Evolutionary conservation across 2,113 vertebrate genomes (phyloP), one percentile per base, ranked within the genome.

Genomic region (Centropristis striata): DNA sequence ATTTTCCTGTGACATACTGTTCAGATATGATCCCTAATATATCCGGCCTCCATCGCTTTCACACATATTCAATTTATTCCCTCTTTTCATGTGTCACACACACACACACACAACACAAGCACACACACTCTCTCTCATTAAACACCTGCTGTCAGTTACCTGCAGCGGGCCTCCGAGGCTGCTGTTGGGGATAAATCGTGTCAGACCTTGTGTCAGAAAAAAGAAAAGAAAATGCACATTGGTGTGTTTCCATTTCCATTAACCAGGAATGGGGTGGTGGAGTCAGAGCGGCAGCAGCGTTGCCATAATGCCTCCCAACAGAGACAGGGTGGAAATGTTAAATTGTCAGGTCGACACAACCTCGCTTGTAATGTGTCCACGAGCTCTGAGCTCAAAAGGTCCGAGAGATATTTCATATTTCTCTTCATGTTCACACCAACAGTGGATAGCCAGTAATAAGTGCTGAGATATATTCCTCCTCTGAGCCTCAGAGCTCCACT

Each of bases 111-210:
- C 5, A n/a, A 11, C 47, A n/a, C 47, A 47, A 16, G 20, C 46
- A 18, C 46, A 47, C 32, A 39, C 53, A 65, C 59, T 5, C 5
- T 28, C 11, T n/a, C 75, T 78, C 58, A 75, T 78, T 74, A 78
- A 49, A 68, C 70, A 21, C 53, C 51, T 54, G 75, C 84, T 66
- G 79, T 60, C 84, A 69, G 53, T 2, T 27, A 20, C 55, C 53
- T 54, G 64, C n/a, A 7, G 18, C 21, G 2, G 28, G 5, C 42
- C 14, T 8, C 8, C 3, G 47, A 18, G 15, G 44, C 49, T 44
- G 42, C 42, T 46, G 28, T 11, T 2, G 18, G 28, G 36, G 61
- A 41, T 46, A 16, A 60, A 47, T 21, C 28, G 78, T 61, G 49
- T 69, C 65, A 41, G 55, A 47, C 7, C 10, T n/a, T 28, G 32